Evolutionary conservation across 2,113 vertebrate genomes (phyloP), one percentile per base, ranked within the genome.

Genomic region (Epinephelus moara): DNA sequence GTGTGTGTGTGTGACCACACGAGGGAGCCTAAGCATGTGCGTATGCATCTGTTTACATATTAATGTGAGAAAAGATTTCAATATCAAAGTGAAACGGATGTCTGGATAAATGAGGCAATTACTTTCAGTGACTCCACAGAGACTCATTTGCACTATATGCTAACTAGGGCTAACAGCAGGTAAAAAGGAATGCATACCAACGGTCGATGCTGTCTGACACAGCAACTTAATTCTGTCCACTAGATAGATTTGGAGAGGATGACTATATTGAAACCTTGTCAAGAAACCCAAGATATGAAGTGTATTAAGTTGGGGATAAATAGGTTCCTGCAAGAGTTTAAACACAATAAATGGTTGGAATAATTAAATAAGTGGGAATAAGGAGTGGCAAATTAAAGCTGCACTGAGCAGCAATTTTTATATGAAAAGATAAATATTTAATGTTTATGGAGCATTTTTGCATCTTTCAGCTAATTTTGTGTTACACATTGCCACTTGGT

Each of bases 101-200:
- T 84, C 70, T 79, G 78, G 80, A 84, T 86, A 87, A 90, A 88
- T 90, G 80, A 84, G 69, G 53, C 74, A 84, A 80, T 88, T 84
- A 88, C 71, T 87, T 78, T 82, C 81, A 79, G 71, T 4, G 50
- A 76, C 70, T 82, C 85, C 33, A 18, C 33, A 15, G 80, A 82
- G 85, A 80, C 63, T 83, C 70, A 76, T 90, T 90, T 84, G 80
- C 80, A 87, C 61, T 66, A 59, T 80, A 85, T 82, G 88, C 79
- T 90, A 79, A 88, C 76, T 47, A 83, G 52, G 75, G 50, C 72
- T 82, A 84, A 88, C 79, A 82, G 84, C 82, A 75, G 82, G 75
- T 52, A 66, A 56, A 67, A 52, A 74, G 27, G 42, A 71, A 79
- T 70, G 49, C 81, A 75, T 70, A 74, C 40, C 27, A 73, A 45